Conservation (phyloP, 2,888 invertebrate genomes). For the Geophilus truncorum region DNA sequence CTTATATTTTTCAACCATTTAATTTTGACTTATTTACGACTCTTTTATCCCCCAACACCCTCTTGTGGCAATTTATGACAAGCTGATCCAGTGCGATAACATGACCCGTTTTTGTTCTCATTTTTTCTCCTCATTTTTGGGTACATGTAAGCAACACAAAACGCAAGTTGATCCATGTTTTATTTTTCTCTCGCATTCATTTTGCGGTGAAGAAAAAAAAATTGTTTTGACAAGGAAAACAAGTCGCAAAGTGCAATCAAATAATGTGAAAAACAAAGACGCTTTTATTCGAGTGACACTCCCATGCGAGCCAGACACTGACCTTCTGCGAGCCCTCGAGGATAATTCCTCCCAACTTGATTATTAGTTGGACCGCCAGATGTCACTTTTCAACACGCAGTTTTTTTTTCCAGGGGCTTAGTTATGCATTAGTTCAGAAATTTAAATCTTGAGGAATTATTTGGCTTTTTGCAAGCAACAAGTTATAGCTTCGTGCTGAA, state of each 20-base stretch:
- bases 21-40: constrained; percentile 8
- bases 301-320: not conserved
- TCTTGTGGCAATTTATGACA: not conserved
- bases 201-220: not conserved
- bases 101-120: not conserved
- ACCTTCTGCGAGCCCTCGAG: not conserved
- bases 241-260: not conserved
- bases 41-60: not conserved
- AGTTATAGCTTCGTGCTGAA: not conserved
- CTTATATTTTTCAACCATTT: not conserved
- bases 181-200: not conserved
- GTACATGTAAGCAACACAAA: not conserved
- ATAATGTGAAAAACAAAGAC: constrained; percentile 3
- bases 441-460: not conserved
- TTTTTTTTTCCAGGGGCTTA: not conserved
- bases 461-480: not conserved
- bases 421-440: not conserved
- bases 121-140: not conserved
- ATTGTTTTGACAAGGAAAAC: constrained; percentile 22
- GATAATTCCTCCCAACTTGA: not conserved
- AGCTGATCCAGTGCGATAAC: not conserved
- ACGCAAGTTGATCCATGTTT: constrained; percentile 8
- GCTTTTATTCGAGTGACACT: constrained; percentile 4
- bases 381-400: not conserved
- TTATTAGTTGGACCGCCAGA: constrained; percentile 14